Base-by-base conservation (phyloP, 2,888 invertebrate species). In the Strigamia maritima region DNA sequence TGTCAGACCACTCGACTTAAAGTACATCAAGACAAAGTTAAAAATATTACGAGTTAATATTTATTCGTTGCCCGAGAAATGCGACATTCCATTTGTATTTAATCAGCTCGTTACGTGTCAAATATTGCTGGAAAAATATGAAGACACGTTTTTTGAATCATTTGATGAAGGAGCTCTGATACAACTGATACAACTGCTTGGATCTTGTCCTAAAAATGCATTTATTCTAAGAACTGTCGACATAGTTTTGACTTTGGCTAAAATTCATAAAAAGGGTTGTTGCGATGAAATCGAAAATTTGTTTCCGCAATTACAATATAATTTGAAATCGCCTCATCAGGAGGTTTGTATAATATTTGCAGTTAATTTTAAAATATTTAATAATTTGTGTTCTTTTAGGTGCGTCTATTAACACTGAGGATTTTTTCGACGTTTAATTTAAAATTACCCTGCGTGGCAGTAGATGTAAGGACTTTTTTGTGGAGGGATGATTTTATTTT, bases 401-500 rank as follows among this genome's bases (percentile, higher is more conserved):
- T 92, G 1, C 90, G 95, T 22, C 86, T 92, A 22, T 85, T 92
- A 79, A 91, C 92, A 0, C 88, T 92, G 0, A 92, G 94, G 82
- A 90, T 94, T 75, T 90, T 94, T 83, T 90, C 91, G 44, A 85
- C 91, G 26, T 92, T 94, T 82, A 89, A 90, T n/a, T 79, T 76
- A 77, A 35, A 89, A 80, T 84, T 90, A 16, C 87, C 87, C 75
- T 85, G 88, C 81, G 81, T 82, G 14, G 49, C 8, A 12, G n/a
- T 24, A 26, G 77, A 77, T n/a, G 77, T 77, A 49, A 35, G n/a
- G 10, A 16, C 4, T 22, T 74, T 28, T 74, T 38, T 35, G 6
- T 76, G 7, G n/a, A 77, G n/a, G 44, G 1, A 75, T 24, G 12
- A 10, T 26, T 10, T 2, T 24, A 26, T 75, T 28, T 75, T 31